Percentiles rank a stretch among this genome's conserved stretches.
Conservation (phyloP, 30 jellyfish, hydroid and myxozoan genomes). For the Mastigias papua region DNA sequence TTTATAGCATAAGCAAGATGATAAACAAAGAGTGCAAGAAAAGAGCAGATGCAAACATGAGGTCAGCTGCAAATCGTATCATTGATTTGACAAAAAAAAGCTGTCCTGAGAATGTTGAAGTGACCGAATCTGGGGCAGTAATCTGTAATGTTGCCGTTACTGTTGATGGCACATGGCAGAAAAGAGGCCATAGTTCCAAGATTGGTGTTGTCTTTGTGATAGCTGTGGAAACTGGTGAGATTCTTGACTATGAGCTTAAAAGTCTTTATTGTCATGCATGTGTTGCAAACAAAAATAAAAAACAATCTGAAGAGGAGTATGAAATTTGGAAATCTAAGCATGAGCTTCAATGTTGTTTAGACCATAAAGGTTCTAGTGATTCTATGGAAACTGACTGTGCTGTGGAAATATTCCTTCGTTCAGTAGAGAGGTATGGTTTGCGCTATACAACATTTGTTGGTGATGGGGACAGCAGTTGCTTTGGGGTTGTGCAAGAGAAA, state of each 20-base stretch:
- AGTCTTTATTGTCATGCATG: not conserved
- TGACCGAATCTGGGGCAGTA: not conserved
- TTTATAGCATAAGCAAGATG: not conserved
- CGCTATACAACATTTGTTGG: conserved; percentile 49
- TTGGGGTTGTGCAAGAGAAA: conserved; percentile 1
- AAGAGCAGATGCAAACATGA: not conserved
- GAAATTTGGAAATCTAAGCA: not conserved
- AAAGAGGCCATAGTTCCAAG: not conserved
- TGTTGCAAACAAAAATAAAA: not conserved
- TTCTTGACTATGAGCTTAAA: not conserved
- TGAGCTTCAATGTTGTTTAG: not conserved
- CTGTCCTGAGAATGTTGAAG: not conserved
- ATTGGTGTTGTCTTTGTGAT: conserved; percentile 2
- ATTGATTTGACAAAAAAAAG: not conserved
- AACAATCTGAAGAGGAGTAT: not conserved
- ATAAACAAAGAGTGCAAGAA: not conserved
- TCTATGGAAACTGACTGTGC: conserved; percentile 18
- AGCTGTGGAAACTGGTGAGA: not conserved
- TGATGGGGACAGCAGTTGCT: conserved; percentile 63
- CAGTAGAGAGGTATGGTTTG: conserved; percentile 17
- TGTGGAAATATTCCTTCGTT: conserved; percentile 36
- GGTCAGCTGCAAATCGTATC: not conserved
- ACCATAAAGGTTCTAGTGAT: conserved; percentile 7
- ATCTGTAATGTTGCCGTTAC: not conserved
- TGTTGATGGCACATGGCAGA: conserved; percentile 25